phyloP scores from a whole-genome alignment of 2,113 vertebrate genomes.

The Lucifuga dentata region DNA sequence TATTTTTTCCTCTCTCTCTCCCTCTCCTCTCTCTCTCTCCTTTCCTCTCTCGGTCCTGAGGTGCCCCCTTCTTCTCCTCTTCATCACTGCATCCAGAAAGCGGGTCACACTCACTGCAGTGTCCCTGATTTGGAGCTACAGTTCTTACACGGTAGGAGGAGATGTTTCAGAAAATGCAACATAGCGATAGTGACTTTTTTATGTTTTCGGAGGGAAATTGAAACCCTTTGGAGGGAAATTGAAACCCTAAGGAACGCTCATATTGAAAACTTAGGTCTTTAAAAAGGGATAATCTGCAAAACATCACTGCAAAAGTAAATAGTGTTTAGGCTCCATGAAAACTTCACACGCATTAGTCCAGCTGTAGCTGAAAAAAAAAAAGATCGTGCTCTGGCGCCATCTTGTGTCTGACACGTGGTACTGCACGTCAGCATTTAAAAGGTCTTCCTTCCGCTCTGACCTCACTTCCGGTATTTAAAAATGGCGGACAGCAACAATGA shows the following conservation, averaged over 20 bases:
- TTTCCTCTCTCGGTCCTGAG: constrained; percentile 79
- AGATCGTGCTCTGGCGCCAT: constrained; percentile 2
- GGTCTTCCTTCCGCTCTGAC: not conserved
- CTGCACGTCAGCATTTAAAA: not conserved
- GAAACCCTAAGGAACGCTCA: too few relatives aligned
- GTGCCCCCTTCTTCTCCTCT: constrained; percentile 91
- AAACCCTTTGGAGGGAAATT: too few relatives aligned
- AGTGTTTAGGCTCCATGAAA: not conserved
- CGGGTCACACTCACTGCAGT: constrained; percentile 90
- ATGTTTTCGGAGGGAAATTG: too few relatives aligned
- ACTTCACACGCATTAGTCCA: constrained; percentile 25
- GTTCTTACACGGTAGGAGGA: not conserved
- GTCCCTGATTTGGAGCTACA: constrained; percentile 63
- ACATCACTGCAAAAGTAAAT: too few relatives aligned
- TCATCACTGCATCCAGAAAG: constrained; percentile 88
- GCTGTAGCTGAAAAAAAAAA: constrained; percentile 28
- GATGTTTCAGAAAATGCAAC: constrained; percentile 2
- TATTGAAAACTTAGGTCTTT: too few relatives aligned
- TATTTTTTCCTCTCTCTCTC: constrained; percentile 4
- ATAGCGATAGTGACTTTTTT: not conserved
- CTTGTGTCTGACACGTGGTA: not conserved
- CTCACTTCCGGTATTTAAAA: constrained; percentile 74
- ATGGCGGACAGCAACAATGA: constrained; percentile 57
- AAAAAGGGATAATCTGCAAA: too few relatives aligned
- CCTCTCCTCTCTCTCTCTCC: constrained; percentile 26